A percentile compares a stretch with the other conserved stretches of the same genome.
phyloP scores from a whole-genome alignment of 2,113 vertebrate species.

The Climacteris rufus region DNA sequence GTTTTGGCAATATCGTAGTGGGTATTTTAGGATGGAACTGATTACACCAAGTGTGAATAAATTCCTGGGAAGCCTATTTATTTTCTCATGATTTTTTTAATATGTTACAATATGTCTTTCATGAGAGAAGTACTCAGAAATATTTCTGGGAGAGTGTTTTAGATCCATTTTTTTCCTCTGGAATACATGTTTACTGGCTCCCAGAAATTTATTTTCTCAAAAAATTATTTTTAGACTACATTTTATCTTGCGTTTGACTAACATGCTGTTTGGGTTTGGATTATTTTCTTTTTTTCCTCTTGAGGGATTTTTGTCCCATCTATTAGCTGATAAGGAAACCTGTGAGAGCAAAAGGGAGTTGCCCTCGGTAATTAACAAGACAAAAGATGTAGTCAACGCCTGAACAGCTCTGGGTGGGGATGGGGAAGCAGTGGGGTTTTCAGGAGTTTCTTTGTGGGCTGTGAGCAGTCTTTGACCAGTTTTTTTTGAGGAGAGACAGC shows the following conservation, averaged over 20 bases:
- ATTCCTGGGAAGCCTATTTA: not conserved
- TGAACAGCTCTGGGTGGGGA: too few species aligned
- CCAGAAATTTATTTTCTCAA: not conserved
- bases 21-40: not conserved
- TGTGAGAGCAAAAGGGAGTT: too few species aligned
- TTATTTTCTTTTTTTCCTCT: too few species aligned
- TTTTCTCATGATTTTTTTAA: not conserved
- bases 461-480: too few species aligned
- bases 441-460: too few species aligned
- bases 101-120: not conserved
- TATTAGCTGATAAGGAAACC: too few species aligned
- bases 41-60: not conserved
- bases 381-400: too few species aligned
- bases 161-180: not conserved
- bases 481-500: too few species aligned
- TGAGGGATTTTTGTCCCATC: too few species aligned
- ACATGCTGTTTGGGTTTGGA: too few species aligned
- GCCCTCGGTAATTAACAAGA: too few species aligned
- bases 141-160: not conserved
- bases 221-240: not conserved
- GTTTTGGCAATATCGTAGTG: not conserved
- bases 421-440: too few species aligned
- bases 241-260: not conserved
- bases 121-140: not conserved
- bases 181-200: not conserved